These are phyloP conservation scores for Aphis craccivora DNA, from an alignment of 1,140 invertebrate species.

Conservation along the genomic window DNA sequence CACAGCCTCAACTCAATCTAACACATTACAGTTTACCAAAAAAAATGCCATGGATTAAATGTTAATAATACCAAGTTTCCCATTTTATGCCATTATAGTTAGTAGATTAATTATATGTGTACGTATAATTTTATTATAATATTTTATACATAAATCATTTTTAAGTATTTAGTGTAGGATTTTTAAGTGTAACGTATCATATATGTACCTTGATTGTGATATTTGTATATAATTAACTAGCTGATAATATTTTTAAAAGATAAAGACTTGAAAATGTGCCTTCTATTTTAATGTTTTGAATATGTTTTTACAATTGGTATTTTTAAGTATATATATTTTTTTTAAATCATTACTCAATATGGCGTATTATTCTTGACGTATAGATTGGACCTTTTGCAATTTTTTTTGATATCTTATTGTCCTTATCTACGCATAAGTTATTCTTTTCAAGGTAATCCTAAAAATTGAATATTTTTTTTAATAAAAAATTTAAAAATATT, in stretches of 20 bases:
- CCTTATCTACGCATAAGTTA: background rate
- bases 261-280: slow-evolving; percentile 45
- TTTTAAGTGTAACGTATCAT: background rate
- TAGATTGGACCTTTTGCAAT: background rate
- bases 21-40: slow-evolving; percentile 47
- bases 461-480: background rate
- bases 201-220: slow-evolving; percentile 25
- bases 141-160: slow-evolving; percentile 10
- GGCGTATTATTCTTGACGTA: slow-evolving; percentile 25
- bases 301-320: background rate
- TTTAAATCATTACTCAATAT: background rate
- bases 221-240: slow-evolving; percentile 4
- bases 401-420: slow-evolving; percentile 18
- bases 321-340: background rate
- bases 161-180: background rate
- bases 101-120: background rate
- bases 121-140: background rate
- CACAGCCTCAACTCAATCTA: background rate
- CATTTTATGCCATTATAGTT: slow-evolving; percentile 28
- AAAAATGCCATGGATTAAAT: slow-evolving; percentile 58
- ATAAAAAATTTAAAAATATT: background rate
- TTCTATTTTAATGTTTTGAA: slow-evolving; percentile 19
- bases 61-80: background rate
- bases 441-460: slow-evolving; percentile 22
- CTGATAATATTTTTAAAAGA: slow-evolving; percentile 1